phyloP scores from a whole-genome alignment of 2,797 vertebrate species.

The Choloepus didactylus region DNA sequence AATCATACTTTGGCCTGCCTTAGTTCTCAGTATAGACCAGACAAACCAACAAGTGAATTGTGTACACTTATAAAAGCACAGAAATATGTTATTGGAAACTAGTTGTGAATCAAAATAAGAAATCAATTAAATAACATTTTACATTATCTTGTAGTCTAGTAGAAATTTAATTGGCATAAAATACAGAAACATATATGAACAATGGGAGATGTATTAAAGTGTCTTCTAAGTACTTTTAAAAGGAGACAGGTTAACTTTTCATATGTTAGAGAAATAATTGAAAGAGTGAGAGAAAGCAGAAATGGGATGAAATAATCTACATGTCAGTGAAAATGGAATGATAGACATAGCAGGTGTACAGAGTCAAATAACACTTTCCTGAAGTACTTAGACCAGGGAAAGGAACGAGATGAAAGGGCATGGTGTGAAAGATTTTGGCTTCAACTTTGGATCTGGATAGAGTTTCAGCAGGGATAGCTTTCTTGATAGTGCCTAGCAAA shows the following conservation, averaged over 20 bases:
- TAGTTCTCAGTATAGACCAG: no score
- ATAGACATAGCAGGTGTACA: no score
- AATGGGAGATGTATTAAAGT: neutral
- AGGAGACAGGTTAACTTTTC: neutral
- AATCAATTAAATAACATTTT: neutral
- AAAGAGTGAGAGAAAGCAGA: neutral
- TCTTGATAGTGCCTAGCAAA: neutral
- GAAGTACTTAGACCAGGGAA: neutral
- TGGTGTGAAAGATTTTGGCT: neutral
- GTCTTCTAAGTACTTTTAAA: neutral
- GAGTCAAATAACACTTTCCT: neutral
- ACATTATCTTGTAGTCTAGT: neutral
- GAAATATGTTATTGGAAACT: neutral
- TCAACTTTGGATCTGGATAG: neutral
- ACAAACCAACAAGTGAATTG: neutral
- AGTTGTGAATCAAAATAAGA: neutral
- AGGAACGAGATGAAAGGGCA: neutral
- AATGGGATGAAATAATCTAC: neutral
- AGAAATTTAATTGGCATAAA: neutral
- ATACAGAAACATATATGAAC: neutral
- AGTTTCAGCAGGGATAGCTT: neutral
- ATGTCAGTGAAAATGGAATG: neutral
- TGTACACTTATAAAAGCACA: neutral
- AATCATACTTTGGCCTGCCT: neutral
- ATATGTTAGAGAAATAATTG: neutral